phyloP scores from a whole-genome alignment of 2,113 vertebrate species.

The Lanius collurio region DNA sequence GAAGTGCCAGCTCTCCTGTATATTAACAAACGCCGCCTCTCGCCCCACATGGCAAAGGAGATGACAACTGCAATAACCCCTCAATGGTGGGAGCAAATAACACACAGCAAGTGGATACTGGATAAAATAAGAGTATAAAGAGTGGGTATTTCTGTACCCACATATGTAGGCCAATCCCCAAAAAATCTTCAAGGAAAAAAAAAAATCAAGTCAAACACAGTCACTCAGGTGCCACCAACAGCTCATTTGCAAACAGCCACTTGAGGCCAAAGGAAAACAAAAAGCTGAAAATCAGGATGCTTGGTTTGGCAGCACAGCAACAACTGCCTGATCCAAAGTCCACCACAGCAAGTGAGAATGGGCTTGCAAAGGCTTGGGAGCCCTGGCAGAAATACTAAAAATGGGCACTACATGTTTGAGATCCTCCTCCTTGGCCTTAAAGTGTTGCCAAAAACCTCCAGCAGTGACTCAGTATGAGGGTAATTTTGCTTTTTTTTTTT shows the following conservation, averaged over 20 bases:
- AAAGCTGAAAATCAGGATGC: not conserved
- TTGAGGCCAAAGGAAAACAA: not conserved
- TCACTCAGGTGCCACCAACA: not conserved
- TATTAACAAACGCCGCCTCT: constrained; percentile 5
- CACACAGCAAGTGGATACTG: not conserved
- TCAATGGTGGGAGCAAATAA: not conserved
- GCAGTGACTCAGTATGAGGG: not conserved
- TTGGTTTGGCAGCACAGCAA: not conserved
- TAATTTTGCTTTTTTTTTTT: not conserved
- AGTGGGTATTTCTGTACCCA: not conserved
- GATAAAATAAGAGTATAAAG: not conserved
- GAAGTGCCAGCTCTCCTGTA: not conserved
- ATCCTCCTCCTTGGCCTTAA: not conserved
- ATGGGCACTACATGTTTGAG: not conserved
- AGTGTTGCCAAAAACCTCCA: not conserved
- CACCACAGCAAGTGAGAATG: not conserved
- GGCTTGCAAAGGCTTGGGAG: not conserved
- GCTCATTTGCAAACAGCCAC: not conserved
- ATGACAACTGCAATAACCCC: constrained; percentile 14
- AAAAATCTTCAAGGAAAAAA: not conserved
- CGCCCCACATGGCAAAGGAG: not conserved
- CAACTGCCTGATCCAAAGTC: not conserved
- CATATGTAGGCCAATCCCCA: accelerated
- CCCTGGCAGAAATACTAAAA: not conserved
- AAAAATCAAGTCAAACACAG: not conserved